Base-by-base conservation (phyloP, 2,113 vertebrate species). In the Entosphenus tridentatus region DNA sequence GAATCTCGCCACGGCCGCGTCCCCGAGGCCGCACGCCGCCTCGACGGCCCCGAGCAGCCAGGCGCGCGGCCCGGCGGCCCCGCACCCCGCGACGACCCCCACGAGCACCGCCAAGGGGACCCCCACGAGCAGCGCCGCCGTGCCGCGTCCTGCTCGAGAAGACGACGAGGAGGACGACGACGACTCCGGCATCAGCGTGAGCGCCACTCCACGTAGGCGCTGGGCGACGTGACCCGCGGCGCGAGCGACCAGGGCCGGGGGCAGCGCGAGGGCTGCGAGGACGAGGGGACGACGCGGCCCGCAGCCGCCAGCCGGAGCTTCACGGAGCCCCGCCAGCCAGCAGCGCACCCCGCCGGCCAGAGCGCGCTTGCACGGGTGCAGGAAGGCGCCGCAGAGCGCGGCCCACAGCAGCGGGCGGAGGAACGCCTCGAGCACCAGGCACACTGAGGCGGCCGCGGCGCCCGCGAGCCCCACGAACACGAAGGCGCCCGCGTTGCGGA, bases 401-500 rank as follows among this genome's bases (percentile, higher is more conserved):
- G 92, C 92, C 92, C 92, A 97, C 1, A 96, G 86, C 75, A 96
- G 80, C 71, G 92, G 92, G 73, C 92, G 85, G 73, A 97, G 82
- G 73, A 97, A 97, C 71, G 91, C 92, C 80, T 97, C 92, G 72
- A 97, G 79, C 74, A 95, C 95, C 75, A 97, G 92, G 81, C 87
- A 96, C 17, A 96, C 89, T 7, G 96, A 80, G 18, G 93, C 88
- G 1, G 87, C 80, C 1, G 91, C 88, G 10, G 84, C 89, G 76
- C 87, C 91, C 76, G 89, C 93, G 73, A 90, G 83, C 55, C 84
- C 89, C 74, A 89, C 89, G 71, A 96, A 89, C 67, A 95, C 86
- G 81, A 95, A 83, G 54, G 89, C 92, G 17, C 92, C 90, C 2
- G 86, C 92, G 78, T 93, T 97, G 77, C 92, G 95, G 74, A 96